Evolutionary conservation across 1,140 invertebrate species (phyloP).

Genomic region (Bombus soroeensis): DNA sequence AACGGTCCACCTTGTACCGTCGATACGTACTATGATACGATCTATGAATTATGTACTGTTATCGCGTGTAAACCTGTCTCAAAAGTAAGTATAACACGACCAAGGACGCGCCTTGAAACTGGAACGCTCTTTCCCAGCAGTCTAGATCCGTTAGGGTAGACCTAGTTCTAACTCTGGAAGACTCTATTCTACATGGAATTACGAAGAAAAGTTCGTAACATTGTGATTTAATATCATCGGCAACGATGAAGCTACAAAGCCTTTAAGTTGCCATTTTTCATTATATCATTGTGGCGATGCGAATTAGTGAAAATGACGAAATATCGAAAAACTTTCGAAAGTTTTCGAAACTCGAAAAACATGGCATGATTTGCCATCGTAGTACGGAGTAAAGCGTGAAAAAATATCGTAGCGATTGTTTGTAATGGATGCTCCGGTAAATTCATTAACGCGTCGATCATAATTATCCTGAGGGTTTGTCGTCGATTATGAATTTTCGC

Average conservation of each 20-base stretch:
- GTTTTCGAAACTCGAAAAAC: too few species aligned
- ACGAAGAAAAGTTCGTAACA: conserved; percentile 6
- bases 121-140: conserved; percentile 59
- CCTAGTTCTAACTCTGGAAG: conserved; percentile 39
- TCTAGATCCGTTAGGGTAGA: conserved; percentile 57
- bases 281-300: too few species aligned
- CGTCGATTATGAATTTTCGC: not conserved
- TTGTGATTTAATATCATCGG: too few species aligned
- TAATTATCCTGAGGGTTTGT: not conserved
- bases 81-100: conserved; percentile 68
- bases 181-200: conserved; percentile 26
- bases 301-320: too few species aligned
- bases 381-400: not conserved
- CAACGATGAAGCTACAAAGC: not conserved
- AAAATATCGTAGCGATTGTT: not conserved
- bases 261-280: too few species aligned
- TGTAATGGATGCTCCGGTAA: not conserved
- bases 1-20: conserved; percentile 25
- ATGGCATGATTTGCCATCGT: not conserved
- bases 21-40: conserved; percentile 42
- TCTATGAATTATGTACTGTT: conserved; percentile 57
- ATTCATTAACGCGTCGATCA: not conserved
- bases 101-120: conserved; percentile 67
- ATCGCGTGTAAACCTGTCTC: conserved; percentile 58
- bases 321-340: too few species aligned